A percentile compares a stretch with the other conserved stretches of the same genome.
These are phyloP conservation scores for Chrysolina oricalcia DNA, from an alignment of 2,888 invertebrate species.

Conservation along the genomic window DNA sequence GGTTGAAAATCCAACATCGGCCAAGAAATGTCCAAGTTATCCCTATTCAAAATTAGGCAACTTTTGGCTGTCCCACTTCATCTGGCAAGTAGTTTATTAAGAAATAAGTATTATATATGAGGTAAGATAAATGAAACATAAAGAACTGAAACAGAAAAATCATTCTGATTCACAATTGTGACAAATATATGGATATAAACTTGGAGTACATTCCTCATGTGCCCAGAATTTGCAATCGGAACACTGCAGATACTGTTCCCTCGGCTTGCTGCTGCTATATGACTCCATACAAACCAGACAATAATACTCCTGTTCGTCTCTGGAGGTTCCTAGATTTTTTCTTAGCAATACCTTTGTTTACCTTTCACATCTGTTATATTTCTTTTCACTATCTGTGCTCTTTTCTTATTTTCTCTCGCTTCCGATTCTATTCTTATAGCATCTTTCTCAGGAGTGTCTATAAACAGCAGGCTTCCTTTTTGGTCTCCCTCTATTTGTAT, in stretches of 20 bases:
- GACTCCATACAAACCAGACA: conserved; percentile 10
- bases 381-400: neutral
- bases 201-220: neutral
- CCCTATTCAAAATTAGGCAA: too few species aligned
- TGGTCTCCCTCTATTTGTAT: too few species aligned
- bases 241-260: conserved; percentile 12
- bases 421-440: neutral
- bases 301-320: neutral
- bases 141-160: neutral
- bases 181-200: neutral
- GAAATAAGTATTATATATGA: neutral
- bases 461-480: too few species aligned
- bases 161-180: neutral
- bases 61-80: too few species aligned
- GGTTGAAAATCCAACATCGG: too few species aligned
- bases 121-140: neutral
- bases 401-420: neutral
- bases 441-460: too few species aligned
- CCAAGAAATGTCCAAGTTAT: too few species aligned
- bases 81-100: too few species aligned
- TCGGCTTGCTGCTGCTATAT: neutral
- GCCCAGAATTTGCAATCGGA: conserved; percentile 3
- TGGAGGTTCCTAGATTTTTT: neutral
- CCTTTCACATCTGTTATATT: too few species aligned
- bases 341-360: too few species aligned